Evolutionary conservation across 2,797 vertebrate species (phyloP).

Genomic region (Xyrichtys novacula): DNA sequence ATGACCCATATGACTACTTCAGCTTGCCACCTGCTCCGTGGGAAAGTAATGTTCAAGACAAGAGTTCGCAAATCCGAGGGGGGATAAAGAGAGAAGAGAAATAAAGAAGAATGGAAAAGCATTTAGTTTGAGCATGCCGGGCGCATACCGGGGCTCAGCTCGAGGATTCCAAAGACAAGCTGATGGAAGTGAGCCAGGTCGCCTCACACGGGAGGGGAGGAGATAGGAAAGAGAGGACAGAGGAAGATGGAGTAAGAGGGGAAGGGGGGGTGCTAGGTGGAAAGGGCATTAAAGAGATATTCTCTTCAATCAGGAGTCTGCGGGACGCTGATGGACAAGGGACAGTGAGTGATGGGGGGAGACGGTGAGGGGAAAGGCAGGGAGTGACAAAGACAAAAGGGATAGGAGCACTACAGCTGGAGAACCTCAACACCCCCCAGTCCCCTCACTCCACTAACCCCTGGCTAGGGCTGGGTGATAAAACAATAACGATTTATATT

Average conservation of each 20-base stretch:
- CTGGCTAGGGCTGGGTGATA: too few species aligned
- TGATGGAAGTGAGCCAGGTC: slow-evolving; percentile 72
- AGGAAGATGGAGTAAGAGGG: slow-evolving; percentile 74
- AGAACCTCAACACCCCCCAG: slow-evolving; percentile 57
- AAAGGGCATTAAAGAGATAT: slow-evolving; percentile 59
- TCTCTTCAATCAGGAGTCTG: slow-evolving; percentile 72
- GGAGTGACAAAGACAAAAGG: slow-evolving; percentile 71
- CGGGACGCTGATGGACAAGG: slow-evolving; percentile 73
- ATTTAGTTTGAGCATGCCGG: slow-evolving; percentile 70
- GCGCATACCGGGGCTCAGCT: slow-evolving; percentile 65
- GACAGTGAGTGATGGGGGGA: slow-evolving; percentile 74
- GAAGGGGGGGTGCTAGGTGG: slow-evolving; percentile 23
- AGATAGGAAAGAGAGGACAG: slow-evolving; percentile 69
- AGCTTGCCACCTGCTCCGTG: slow-evolving; percentile 68
- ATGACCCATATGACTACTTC: slow-evolving; percentile 25
- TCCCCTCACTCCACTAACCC: slow-evolving; percentile 58
- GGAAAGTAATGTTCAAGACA: slow-evolving; percentile 62
- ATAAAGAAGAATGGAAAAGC: slow-evolving; percentile 64
- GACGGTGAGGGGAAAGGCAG: slow-evolving; percentile 45
- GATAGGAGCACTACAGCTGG: slow-evolving; percentile 70
- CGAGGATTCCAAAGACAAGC: slow-evolving; percentile 72
- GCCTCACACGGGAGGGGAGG: slow-evolving; percentile 67
- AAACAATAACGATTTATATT: too few species aligned
- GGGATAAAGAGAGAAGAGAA: slow-evolving; percentile 60
- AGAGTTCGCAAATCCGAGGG: slow-evolving; percentile 55